These are phyloP conservation scores for Rutilus rutilus DNA, from an alignment of 2,113 vertebrate genomes.

Conservation along the genomic window DNA sequence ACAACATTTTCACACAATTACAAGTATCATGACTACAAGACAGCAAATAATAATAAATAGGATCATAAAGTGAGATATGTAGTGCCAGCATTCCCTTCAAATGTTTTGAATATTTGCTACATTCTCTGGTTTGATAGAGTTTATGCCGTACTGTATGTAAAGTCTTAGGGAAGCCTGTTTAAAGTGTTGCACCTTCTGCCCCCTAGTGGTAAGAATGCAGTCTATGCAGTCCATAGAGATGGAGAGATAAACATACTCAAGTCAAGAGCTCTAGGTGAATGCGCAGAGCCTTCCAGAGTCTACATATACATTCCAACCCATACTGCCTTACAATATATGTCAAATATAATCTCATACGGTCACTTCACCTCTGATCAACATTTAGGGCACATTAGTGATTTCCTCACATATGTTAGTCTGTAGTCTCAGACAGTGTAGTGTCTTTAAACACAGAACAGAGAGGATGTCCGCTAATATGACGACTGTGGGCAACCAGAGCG, in stretches of 20 bases:
- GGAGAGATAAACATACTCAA: neutral
- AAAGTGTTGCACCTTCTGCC: neutral
- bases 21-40: neutral
- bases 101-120: neutral
- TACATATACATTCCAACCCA: neutral
- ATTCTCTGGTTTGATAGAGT: neutral
- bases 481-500: neutral
- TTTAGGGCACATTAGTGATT: neutral
- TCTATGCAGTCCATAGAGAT: neutral
- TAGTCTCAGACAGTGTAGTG: neutral
- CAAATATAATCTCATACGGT: neutral
- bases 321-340: neutral
- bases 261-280: neutral
- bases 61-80: too few relatives aligned
- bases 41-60: neutral
- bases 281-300: neutral
- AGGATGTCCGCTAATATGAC: constrained; percentile 47
- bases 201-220: constrained; percentile 28
- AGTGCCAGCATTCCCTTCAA: neutral
- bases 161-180: neutral
- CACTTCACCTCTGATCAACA: neutral
- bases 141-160: neutral
- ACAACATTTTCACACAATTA: too few relatives aligned
- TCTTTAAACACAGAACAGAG: constrained; percentile 23
- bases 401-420: neutral